Evolutionary conservation across 2,113 vertebrate genomes (phyloP).

Genomic region (Dryoscopus gambensis): DNA sequence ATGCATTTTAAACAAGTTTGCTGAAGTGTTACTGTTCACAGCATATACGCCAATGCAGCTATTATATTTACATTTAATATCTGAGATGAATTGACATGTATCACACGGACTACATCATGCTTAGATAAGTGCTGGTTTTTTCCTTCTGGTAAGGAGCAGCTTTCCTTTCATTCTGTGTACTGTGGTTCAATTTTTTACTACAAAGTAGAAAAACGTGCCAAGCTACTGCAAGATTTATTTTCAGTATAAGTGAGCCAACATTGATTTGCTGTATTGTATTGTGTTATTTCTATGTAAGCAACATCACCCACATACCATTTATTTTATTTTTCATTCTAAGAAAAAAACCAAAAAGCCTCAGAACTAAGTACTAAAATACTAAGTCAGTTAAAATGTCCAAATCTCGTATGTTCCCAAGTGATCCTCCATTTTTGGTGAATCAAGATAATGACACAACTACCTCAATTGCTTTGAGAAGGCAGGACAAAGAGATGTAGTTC

Average conservation of each 20-base stretch:
- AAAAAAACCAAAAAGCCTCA: background rate
- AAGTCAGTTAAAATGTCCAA: background rate
- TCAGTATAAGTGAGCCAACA: background rate
- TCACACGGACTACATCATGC: background rate
- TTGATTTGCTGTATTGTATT: background rate
- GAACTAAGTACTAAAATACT: background rate
- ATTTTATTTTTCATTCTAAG: background rate
- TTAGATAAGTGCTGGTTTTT: background rate
- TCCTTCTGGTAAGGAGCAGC: background rate
- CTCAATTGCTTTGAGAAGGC: background rate
- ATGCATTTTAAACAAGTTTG: background rate
- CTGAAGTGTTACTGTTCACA: background rate
- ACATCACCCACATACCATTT: background rate
- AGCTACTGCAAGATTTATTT: background rate
- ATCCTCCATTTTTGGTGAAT: background rate
- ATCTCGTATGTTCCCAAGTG: background rate
- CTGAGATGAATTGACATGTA: background rate
- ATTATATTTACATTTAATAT: background rate
- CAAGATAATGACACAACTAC: background rate
- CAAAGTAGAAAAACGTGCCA: background rate
- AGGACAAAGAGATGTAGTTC: background rate
- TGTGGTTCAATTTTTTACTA: background rate
- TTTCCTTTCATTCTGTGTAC: background rate
- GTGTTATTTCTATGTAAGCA: background rate
- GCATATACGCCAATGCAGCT: background rate